Evolutionary conservation across 2,888 invertebrate species (phyloP), one percentile per base, ranked within the genome.

Genomic region (Deroplatys truncata): DNA sequence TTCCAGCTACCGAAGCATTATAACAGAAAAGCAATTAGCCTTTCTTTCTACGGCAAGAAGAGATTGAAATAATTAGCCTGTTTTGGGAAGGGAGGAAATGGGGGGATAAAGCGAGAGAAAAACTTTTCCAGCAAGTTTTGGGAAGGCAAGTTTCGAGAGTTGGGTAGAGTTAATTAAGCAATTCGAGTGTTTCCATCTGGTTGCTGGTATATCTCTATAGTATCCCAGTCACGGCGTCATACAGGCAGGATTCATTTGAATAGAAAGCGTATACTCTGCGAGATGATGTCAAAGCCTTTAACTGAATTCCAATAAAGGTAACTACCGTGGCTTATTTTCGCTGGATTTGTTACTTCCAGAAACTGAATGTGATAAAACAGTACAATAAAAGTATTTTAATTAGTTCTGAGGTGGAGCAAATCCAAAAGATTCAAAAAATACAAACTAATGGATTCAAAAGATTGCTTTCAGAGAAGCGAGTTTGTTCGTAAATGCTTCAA

Each of bases 31-130:
- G 86, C 86, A 87, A 87, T 87, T 87, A 87, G 72, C 56, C n/a
- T 82, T 82, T 87, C 82, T 82, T 87, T 82, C 29, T 82, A 28
- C 56, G 56, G 56, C 72, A 31, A 82, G 86, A 82, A 35, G 82
- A 87, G 86, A 87, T 82, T 87, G 82, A 87, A 87, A 87, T 87
- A 87, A 87, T 87, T 87, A 87, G 86, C 82, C 82, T 82, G 86
- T 87, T 87, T 87, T 16, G 56, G 56, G 56, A n/a, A 82, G 86
- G 28, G 82, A 87, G 86, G 31, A 82, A 25, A 82, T 72, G 82
- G 86, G 31, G 56, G 86, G 49, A 56, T 56, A 56, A 56, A 56
- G 56, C 56, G 56, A 56, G 56, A 56, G 56, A 56, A 72, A 72
- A 72, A 72, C 56, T 72, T 72, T 72, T 72, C 56, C 56, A 72